Evolutionary conservation across 2,113 vertebrate species (phyloP).

Genomic region (Pseudorasbora parva): DNA sequence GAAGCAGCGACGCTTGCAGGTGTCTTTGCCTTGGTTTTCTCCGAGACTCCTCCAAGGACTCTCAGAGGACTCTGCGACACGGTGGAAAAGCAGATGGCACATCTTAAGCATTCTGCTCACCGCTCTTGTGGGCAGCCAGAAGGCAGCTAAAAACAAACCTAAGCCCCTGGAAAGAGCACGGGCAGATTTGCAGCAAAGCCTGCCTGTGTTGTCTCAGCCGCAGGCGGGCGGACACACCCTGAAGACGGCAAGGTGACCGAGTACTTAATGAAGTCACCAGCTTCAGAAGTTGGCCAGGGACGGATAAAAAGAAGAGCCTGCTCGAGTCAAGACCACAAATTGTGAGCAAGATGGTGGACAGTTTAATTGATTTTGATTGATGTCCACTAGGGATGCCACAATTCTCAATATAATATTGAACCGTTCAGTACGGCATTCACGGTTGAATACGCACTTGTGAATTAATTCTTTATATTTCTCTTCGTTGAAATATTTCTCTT

Average conservation of each 20-base stretch:
- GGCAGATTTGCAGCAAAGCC: conserved; percentile 48
- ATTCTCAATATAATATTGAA: too few species aligned
- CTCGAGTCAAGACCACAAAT: not conserved
- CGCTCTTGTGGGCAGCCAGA: conserved; percentile 28
- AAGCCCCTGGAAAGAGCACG: conserved; percentile 44
- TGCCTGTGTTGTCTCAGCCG: not conserved
- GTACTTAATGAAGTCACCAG: conserved; percentile 40
- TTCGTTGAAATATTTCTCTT: too few species aligned
- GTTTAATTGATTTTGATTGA: conserved; percentile 17
- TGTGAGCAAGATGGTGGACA: not conserved
- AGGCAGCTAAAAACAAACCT: conserved; percentile 47
- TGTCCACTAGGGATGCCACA: too few species aligned
- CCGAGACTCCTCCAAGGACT: conserved; percentile 47
- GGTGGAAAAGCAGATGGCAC: conserved; percentile 54
- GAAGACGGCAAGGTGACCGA: conserved; percentile 41
- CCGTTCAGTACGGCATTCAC: too few species aligned
- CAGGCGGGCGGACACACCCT: conserved; percentile 8
- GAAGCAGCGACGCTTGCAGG: conserved; percentile 12
- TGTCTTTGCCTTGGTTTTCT: conserved; percentile 20
- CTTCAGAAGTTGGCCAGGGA: conserved; percentile 1
- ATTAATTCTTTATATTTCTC: too few species aligned
- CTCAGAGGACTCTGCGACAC: conserved; percentile 32
- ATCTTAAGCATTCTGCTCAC: conserved; percentile 54
- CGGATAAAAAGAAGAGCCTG: not conserved
- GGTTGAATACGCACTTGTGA: too few species aligned